Conservation (phyloP, 2,113 vertebrate species). For the Mobula hypostoma region DNA sequence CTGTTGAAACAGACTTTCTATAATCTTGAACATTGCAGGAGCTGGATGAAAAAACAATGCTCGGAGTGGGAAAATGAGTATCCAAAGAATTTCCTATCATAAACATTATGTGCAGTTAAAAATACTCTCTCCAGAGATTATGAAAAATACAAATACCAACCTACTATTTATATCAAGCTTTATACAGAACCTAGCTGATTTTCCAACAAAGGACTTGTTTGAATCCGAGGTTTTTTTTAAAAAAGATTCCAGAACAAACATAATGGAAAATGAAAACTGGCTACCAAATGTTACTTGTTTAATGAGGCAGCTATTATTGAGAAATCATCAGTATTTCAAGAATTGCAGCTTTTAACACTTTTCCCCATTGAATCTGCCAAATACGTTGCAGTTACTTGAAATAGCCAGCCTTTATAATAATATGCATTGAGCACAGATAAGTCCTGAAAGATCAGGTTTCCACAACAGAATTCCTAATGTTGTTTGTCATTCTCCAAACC, state of each 20-base stretch:
- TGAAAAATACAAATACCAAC: constrained; percentile 50
- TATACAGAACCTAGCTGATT: constrained; percentile 52
- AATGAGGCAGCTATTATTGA: constrained; percentile 15
- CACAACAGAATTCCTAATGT: background rate
- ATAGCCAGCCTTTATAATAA: background rate
- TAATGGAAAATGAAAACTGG: constrained; percentile 22
- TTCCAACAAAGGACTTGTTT: constrained; percentile 61
- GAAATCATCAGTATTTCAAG: background rate
- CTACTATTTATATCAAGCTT: constrained; percentile 57
- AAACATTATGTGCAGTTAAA: constrained; percentile 61
- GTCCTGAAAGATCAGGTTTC: background rate
- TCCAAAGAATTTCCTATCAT: constrained; percentile 61
- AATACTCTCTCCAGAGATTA: constrained; percentile 57
- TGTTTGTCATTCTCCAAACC: background rate
- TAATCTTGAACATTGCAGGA: constrained; percentile 50
- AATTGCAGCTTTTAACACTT: background rate
- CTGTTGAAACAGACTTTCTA: constrained; percentile 42
- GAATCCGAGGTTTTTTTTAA: constrained; percentile 38
- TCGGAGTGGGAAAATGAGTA: constrained; percentile 55
- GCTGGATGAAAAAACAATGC: constrained; percentile 47
- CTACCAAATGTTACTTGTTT: background rate
- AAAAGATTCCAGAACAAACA: constrained; percentile 42
- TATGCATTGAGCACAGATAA: background rate
- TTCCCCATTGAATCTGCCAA: background rate
- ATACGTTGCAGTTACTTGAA: background rate